Evolutionary conservation across 2,113 vertebrate species (phyloP).

Genomic region (Australoheros scitulus): DNA sequence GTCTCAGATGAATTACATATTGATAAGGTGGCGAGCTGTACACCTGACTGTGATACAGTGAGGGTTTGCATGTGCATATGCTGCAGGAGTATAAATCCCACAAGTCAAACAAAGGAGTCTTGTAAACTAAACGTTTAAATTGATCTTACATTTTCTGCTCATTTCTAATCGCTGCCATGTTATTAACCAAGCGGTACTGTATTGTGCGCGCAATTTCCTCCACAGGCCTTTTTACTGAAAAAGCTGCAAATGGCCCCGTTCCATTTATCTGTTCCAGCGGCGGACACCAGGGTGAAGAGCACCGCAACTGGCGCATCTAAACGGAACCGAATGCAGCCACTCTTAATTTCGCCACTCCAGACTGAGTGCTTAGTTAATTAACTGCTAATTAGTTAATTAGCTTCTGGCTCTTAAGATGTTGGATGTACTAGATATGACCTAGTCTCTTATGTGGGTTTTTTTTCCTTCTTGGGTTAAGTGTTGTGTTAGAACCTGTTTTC

Average conservation of each 20-base stretch:
- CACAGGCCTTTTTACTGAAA: not conserved
- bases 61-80: not conserved
- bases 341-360: too few species aligned
- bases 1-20: not conserved
- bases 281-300: not conserved
- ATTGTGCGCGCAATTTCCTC: not conserved
- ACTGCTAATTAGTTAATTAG: too few species aligned
- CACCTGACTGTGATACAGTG: constrained; percentile 53
- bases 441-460: too few species aligned
- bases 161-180: not conserved
- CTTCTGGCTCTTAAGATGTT: too few species aligned
- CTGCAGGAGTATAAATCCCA: not conserved
- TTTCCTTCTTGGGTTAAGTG: too few species aligned
- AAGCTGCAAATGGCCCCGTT: not conserved
- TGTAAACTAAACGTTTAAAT: not conserved
- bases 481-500: not conserved
- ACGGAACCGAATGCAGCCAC: not conserved
- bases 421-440: too few species aligned
- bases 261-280: not conserved
- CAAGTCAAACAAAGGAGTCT: not conserved
- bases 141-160: not conserved
- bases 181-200: not conserved
- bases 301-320: accelerated
- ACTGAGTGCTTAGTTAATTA: too few species aligned
- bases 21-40: constrained; percentile 13